Evolutionary conservation across 2,113 vertebrate genomes (phyloP).

Genomic region (Ursus arctos): DNA sequence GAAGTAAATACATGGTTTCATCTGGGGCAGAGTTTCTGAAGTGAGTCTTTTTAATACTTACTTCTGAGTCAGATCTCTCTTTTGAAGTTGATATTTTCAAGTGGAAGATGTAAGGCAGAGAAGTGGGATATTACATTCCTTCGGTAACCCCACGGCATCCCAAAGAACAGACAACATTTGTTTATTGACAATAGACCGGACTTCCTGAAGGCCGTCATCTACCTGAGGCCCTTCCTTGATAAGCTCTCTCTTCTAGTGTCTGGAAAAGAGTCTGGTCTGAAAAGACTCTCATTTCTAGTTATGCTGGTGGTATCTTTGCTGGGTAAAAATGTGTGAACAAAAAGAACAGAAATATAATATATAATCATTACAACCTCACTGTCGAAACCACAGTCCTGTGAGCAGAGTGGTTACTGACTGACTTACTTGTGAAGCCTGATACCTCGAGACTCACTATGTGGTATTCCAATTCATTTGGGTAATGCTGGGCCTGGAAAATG

Average conservation of each 20-base stretch:
- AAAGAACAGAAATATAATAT: neutral
- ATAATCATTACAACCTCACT: neutral
- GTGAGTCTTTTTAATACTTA: neutral
- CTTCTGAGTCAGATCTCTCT: neutral
- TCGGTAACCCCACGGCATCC: neutral
- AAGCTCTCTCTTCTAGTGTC: neutral
- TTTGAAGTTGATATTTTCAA: neutral
- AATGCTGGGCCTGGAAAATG: neutral
- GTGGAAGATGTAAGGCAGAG: neutral
- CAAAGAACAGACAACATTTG: neutral
- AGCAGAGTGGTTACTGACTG: neutral
- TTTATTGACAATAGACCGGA: neutral
- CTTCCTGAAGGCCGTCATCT: neutral
- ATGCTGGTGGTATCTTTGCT: neutral
- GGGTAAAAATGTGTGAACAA: neutral
- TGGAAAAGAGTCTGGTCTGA: neutral
- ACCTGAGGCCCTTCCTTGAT: neutral
- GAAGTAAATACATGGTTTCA: neutral
- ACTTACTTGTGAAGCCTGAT: neutral
- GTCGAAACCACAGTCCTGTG: neutral
- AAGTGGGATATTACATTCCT: neutral
- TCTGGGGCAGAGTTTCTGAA: neutral
- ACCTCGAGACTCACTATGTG: fast-evolving
- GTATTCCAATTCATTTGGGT: neutral
- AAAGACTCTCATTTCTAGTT: neutral